Base-by-base conservation (phyloP, 2,888 invertebrate species). In the Phlogophora meticulosa region DNA sequence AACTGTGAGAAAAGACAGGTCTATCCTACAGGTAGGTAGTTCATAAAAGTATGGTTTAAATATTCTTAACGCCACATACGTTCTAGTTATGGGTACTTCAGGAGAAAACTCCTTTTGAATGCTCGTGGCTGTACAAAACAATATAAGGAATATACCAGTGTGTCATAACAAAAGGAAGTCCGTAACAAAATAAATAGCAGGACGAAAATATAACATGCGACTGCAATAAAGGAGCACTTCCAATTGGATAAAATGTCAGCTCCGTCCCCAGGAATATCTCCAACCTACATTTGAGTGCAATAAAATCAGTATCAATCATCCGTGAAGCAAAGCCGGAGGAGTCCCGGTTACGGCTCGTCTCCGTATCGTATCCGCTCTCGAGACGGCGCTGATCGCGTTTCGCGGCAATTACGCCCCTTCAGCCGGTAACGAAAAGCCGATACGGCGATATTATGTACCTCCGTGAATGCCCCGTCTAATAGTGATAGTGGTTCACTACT, bases 401-500 rank as follows among this genome's bases (percentile, higher is more conserved):
- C 85, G 80, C 85, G 87, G 75, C 87, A 87, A 88, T 88, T 88
- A 87, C 85, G 77, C 77, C 80, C 82, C 83, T 84, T 81, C 82
- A 77, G 62, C 72, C 56, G 72, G 76, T 76, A 76, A 76, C 76
- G 76, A 76, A 76, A 76, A 76, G 75, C 75, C 75, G 75, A 76
- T 76, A 76, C 76, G 56, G 20, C 66, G 72, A 72, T 76, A 76
- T 72, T 60, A 63, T 72, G 62, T 62, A 66, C 60, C 55, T 65
- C 20, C 46, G 51, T n/a, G 58, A 56, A 46, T 46, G 43, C 55
- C 11, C n/a, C 24, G 22, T 36, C 60, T 61, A 22, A 70, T 61
- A 69, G 28, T 24, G 46, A 24, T 57, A 60, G 56, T 43, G 15
- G 11, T 40, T 53, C 28, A 57, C 34, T 61, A 57, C 45, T 40